Evolutionary conservation across 2,888 invertebrate genomes (phyloP), one percentile per base, ranked within the genome.

Genomic region (Oscheius sp.): DNA sequence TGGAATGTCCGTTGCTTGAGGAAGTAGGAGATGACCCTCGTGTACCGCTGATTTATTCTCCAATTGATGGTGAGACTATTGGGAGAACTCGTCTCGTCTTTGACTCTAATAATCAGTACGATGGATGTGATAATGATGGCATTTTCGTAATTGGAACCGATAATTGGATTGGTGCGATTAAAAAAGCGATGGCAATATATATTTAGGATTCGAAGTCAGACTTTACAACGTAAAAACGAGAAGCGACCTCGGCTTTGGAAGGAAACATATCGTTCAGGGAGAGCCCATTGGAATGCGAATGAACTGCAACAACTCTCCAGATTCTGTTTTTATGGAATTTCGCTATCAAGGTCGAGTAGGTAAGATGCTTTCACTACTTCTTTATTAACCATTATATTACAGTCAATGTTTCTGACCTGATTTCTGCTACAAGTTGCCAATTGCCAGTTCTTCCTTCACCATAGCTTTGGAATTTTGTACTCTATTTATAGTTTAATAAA

Each of bases 121-220:
- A 72, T 17, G 86, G 85, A 29, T 86, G 86, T 69, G 78, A 82
- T 29, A 86, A 86, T 69, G 86, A 86, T 55, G 86, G 79, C 17
- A 61, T 86, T 20, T 87, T 87, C 71, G 82, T 86, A 46, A 74
- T 76, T 29, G 86, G 86, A 52, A 77, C 78, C 1, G 86, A 84
- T 17, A 75, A 78, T n/a, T 86, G 86, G 86, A 74, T 78, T 52
- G 83, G 83, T 81, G 20, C 53, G 71, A 55, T 45, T 45, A 15
- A 34, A 34, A 34, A 34, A 6, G 12, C 37, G 37, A 34, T 10
- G 6, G 6, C 37, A 34, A 34, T 34, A 12, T 34, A 55, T 33
- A 4, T 33, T 45, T 25, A 82, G 84, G 82, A 39, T 86, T 80
- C 73, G 81, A 83, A 55, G 85, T 79, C 0, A 74, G 82, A 25